A percentile compares a stretch with the other conserved stretches of the same genome.
Evolutionary conservation across 1,140 invertebrate genomes (phyloP).

Genomic region (Neodiprion lecontei): DNA sequence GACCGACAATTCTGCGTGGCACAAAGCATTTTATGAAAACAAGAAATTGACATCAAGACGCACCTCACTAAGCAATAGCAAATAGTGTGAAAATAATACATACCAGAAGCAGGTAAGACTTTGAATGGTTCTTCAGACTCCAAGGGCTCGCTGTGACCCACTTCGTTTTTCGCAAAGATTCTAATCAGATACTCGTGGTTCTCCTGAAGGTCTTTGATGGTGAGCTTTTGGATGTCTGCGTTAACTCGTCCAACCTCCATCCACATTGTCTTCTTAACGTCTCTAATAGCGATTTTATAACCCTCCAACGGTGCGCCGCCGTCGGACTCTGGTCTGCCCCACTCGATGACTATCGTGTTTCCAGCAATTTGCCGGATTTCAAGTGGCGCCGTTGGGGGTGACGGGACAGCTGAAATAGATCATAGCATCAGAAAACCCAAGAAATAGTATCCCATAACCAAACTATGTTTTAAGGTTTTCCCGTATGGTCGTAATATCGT

Average conservation of each 20-base stretch:
- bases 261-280: constrained; percentile 94
- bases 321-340: constrained; percentile 92
- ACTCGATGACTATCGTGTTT: constrained; percentile 87
- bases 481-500: neutral
- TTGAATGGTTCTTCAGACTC: constrained; percentile 93
- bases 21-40: no score
- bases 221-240: constrained; percentile 82
- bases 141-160: constrained; percentile 92
- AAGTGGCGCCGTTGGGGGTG: constrained; percentile 86
- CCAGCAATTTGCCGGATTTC: constrained; percentile 83
- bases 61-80: neutral
- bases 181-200: constrained; percentile 88
- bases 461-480: neutral
- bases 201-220: constrained; percentile 86
- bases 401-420: constrained; percentile 76
- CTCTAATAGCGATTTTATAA: constrained; percentile 93
- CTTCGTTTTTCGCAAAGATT: constrained; percentile 93
- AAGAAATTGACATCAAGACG: no score
- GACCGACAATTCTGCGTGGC: constrained; percentile 48
- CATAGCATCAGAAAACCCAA: constrained; percentile 9
- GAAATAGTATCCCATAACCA: neutral
- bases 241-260: constrained; percentile 91
- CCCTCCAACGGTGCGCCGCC: constrained; percentile 89
- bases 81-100: constrained; percentile 29
- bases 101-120: constrained; percentile 82